Evolutionary conservation across 64 coral and sea anemone species (phyloP).

Genomic region (Montipora efflorescens): DNA sequence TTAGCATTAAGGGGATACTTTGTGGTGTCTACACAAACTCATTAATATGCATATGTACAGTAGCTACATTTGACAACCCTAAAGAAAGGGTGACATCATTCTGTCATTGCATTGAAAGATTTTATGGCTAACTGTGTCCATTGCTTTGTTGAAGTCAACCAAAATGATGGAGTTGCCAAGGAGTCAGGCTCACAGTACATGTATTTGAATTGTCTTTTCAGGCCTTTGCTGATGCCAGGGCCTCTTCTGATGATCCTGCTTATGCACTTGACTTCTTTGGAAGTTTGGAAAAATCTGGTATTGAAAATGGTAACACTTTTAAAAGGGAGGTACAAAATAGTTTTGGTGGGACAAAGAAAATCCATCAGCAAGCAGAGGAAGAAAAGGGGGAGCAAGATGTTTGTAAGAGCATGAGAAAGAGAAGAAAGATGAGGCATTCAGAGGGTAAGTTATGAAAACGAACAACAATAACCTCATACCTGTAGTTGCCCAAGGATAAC

Average conservation of each 20-base stretch:
- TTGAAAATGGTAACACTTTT: background rate
- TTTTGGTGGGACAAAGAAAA: background rate
- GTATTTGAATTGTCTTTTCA: background rate
- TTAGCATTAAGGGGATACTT: too few species aligned
- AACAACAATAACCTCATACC: background rate
- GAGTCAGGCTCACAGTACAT: too few species aligned
- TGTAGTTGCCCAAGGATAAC: too few species aligned
- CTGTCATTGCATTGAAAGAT: too few species aligned
- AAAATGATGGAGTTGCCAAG: too few species aligned
- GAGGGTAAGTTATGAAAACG: background rate
- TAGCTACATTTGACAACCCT: too few species aligned
- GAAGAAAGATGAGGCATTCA: constrained; percentile 36
- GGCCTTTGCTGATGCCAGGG: background rate
- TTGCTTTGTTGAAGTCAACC: too few species aligned
- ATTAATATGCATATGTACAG: too few species aligned
- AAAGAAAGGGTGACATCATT: too few species aligned
- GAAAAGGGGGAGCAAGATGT: background rate
- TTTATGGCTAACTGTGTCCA: too few species aligned
- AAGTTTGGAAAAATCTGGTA: background rate
- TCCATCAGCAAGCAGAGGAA: constrained; percentile 5
- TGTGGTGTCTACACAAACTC: too few species aligned
- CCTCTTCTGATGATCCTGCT: constrained; percentile 32
- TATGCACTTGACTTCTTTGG: constrained; percentile 90
- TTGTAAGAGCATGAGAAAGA: constrained; percentile 18
- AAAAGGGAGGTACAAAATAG: background rate